Percentiles rank a stretch among this genome's conserved stretches.
phyloP scores from a whole-genome alignment of 2,113 vertebrate species.

The Campylomormyrus tamandua region DNA sequence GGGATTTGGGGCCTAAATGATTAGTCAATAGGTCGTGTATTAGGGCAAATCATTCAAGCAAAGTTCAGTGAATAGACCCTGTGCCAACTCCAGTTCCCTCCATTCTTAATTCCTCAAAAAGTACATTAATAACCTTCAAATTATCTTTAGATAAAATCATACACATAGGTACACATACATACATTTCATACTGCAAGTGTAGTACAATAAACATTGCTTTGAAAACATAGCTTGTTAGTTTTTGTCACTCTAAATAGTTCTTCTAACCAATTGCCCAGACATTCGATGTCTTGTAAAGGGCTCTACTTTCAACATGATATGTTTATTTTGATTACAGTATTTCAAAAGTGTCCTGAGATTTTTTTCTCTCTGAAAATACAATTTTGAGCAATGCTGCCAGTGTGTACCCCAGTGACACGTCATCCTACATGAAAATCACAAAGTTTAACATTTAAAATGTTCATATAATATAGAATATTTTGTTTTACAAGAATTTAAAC shows the following conservation, averaged over 20 bases:
- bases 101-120: not conserved
- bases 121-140: not conserved
- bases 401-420: not conserved
- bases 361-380: not conserved
- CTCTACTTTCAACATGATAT: constrained; percentile 5
- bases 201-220: not conserved
- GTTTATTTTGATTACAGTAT: constrained; percentile 7
- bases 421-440: not conserved
- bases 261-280: not conserved
- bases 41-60: not conserved
- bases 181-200: constrained; percentile 12
- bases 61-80: not conserved
- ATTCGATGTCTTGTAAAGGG: not conserved
- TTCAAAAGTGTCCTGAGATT: constrained; percentile 12
- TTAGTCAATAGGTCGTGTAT: not conserved
- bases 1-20: not conserved
- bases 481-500: not conserved
- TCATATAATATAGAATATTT: not conserved
- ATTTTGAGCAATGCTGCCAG: not conserved
- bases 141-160: not conserved
- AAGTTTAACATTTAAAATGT: not conserved
- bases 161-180: constrained; percentile 8
- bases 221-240: not conserved
- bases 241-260: not conserved
- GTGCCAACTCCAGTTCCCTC: not conserved